Evolutionary conservation across 2,797 vertebrate genomes (phyloP), one percentile per base, ranked within the genome.

Genomic region (Anolis apletophallus): DNA sequence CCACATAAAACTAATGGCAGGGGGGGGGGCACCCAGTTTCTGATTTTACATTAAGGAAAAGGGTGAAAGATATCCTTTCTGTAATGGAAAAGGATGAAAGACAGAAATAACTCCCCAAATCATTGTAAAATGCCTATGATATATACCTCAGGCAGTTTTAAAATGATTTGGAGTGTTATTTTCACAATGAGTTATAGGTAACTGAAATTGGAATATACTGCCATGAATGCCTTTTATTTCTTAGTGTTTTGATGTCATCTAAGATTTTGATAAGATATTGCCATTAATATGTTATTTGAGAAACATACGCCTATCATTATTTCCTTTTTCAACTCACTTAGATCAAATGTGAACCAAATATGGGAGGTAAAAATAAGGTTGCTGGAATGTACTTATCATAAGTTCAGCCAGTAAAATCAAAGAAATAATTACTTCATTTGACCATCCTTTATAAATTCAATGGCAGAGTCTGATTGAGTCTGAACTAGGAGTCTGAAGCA

Each of bases 261-360:
- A 76, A 76, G 21, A 67, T 34, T 76, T 82, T 50, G 50, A 69
- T 82, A 81, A 40, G 50, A 26, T 57, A 69, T 82, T 82, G 26
- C 29, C 7, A 68, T 82, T 10, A 81, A 76, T 32, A 14, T 36
- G 55, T 68, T 40, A 40, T 29, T 55, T 75, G 36, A 17, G 26
- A 84, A 75, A 84, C 40, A 23, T 55, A 7, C 26, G 6, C 73
- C 34, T 73, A 4, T 83, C 14, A 55, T 2, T 26, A 29, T 68
- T 77, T 84, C 46, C 7, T 84, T 68, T 68, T 73, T 17, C 46
- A 23, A 5, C 16, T 32, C 32, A 3, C 13, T 57, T 61, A 40
- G 21, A 61, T n/a, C 54, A n/a, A 79, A 34, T 34, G 14, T 17
- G n/a, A 29, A 67, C 26, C 79, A 68, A 14, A n/a, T 46, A 50